These are phyloP conservation scores for Propsilocerus akamusi DNA, from an alignment of 1,140 invertebrate species.

Conservation along the genomic window DNA sequence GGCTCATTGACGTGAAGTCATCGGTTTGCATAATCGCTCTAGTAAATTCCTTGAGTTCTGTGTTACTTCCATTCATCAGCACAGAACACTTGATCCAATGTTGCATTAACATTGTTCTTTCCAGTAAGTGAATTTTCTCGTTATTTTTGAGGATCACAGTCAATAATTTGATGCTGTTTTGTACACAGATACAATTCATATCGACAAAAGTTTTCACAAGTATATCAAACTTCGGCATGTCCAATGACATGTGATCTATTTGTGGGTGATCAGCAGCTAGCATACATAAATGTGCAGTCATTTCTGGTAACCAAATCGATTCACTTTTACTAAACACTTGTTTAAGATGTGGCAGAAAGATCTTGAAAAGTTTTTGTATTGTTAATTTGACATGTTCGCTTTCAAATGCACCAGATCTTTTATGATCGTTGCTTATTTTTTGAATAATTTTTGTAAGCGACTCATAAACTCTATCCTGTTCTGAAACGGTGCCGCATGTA, in stretches of 20 bases:
- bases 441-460: conserved; percentile 14
- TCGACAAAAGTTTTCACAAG: conserved; percentile 11
- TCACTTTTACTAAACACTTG: conserved; percentile 13
- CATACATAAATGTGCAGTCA: conserved; percentile 16
- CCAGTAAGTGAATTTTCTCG: not conserved
- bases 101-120: conserved; percentile 12
- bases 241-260: not conserved
- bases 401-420: not conserved
- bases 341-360: conserved; percentile 16
- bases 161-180: conserved; percentile 10
- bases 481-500: conserved; percentile 13
- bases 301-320: conserved; percentile 14
- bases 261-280: conserved; percentile 8
- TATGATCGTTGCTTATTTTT: conserved; percentile 5
- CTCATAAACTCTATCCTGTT: conserved; percentile 19
- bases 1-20: conserved; percentile 15
- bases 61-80: not conserved
- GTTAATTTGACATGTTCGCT: not conserved
- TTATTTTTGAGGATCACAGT: conserved; percentile 10
- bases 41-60: not conserved
- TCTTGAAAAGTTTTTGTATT: conserved; percentile 8
- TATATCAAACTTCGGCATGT: conserved; percentile 7
- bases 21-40: not conserved
- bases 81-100: conserved; percentile 14
- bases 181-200: conserved; percentile 11